A percentile compares a stretch with the other conserved stretches of the same genome.
These are phyloP conservation scores for Deroplatys truncata DNA, from an alignment of 2,888 invertebrate species.

Conservation along the genomic window DNA sequence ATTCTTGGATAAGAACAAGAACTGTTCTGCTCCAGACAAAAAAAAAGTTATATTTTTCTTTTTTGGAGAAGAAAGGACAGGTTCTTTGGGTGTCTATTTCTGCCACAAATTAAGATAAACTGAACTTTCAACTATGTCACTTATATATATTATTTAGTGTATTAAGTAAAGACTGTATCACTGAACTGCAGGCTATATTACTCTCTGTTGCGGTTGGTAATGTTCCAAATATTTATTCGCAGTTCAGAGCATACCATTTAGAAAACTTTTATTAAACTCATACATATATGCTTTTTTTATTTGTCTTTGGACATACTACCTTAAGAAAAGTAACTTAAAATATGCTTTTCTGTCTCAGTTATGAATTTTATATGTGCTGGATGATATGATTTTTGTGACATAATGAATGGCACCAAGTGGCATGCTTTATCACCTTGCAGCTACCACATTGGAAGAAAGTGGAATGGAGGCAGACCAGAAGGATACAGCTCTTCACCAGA, in stretches of 20 bases:
- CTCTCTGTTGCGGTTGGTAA: neutral
- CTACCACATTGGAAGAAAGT: neutral
- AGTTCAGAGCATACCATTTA: neutral
- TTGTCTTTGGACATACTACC: neutral
- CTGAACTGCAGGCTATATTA: too few species aligned
- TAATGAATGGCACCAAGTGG: neutral
- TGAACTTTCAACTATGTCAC: too few species aligned
- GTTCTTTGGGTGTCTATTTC: too few species aligned
- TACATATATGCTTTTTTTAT: neutral
- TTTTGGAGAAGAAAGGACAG: too few species aligned
- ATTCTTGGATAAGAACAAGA: too few species aligned
- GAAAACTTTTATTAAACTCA: neutral
- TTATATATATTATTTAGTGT: too few species aligned
- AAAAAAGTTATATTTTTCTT: too few species aligned
- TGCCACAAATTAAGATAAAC: too few species aligned
- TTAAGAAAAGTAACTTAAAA: neutral
- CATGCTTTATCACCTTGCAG: slow-evolving; percentile 26
- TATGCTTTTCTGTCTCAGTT: neutral
- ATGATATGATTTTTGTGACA: neutral
- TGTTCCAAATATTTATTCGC: neutral
- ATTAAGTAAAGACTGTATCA: too few species aligned
- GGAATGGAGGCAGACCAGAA: neutral
- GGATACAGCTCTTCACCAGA: neutral
- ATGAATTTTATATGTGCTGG: neutral
- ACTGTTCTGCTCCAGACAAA: too few species aligned